These are phyloP conservation scores for Spilogale gracilis DNA, from an alignment of 2,113 vertebrate genomes.

Conservation along the genomic window DNA sequence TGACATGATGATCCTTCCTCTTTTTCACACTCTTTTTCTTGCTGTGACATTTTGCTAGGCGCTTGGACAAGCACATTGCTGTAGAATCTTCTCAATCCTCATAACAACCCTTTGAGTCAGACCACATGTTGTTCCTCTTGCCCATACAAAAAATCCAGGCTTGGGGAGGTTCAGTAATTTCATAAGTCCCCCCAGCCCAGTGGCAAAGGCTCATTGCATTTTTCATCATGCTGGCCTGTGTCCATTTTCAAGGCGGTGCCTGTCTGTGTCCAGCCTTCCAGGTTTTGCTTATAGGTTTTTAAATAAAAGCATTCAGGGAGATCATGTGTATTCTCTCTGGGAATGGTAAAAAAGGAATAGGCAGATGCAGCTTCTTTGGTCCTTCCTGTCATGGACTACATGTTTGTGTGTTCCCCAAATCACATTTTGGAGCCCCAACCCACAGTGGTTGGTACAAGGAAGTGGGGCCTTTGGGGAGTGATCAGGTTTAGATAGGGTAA, in stretches of 20 bases:
- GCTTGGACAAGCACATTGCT: background rate
- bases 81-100: background rate
- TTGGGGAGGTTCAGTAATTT: background rate
- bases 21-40: background rate
- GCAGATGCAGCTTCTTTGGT: background rate
- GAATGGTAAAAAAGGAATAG: background rate
- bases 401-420: background rate
- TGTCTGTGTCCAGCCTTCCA: background rate
- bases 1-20: background rate
- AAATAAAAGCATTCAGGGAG: background rate
- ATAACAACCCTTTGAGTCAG: background rate
- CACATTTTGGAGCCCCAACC: background rate
- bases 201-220: background rate
- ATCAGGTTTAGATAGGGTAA: background rate
- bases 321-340: background rate
- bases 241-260: background rate
- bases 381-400: background rate
- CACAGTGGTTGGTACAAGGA: too few relatives aligned
- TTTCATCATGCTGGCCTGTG: background rate
- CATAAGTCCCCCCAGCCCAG: background rate
- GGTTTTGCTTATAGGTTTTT: background rate
- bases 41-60: background rate
- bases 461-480: background rate
- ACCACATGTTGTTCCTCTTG: background rate
- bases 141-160: background rate